Conservation (phyloP, 2,888 invertebrate genomes). For the Lochmaea capreae region DNA sequence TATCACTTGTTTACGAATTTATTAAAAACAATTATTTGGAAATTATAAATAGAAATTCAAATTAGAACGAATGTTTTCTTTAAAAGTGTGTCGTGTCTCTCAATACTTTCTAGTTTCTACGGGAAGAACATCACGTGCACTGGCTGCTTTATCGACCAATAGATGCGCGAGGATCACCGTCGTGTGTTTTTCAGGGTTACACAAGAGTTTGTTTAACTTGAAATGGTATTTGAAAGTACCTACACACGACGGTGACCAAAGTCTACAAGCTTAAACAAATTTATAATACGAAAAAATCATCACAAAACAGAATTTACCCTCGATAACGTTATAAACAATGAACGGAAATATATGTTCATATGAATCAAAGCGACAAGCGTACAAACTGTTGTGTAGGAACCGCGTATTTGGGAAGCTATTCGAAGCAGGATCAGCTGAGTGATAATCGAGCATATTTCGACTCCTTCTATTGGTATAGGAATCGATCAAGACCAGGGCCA, state of each 20-base stretch:
- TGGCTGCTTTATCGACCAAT: slow-evolving; percentile 59
- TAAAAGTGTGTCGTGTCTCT: slow-evolving; percentile 36
- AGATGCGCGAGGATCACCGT: slow-evolving; percentile 51
- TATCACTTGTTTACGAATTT: slow-evolving; percentile 21
- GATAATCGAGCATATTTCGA: slow-evolving; percentile 4
- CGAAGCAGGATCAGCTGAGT: background rate
- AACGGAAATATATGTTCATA: slow-evolving; percentile 22
- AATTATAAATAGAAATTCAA: slow-evolving; percentile 14
- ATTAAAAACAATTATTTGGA: slow-evolving; percentile 18
- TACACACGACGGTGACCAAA: slow-evolving; percentile 44
- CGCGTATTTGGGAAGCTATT: slow-evolving; percentile 9
- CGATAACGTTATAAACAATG: slow-evolving; percentile 33
- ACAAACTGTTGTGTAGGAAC: slow-evolving; percentile 21
- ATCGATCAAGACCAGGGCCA: background rate
- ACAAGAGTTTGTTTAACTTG: slow-evolving; percentile 31
- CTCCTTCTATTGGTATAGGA: background rate
- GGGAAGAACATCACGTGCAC: slow-evolving; percentile 55
- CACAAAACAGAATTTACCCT: slow-evolving; percentile 30
- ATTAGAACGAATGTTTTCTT: slow-evolving; percentile 10
- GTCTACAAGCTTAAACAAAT: slow-evolving; percentile 19
- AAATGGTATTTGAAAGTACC: slow-evolving; percentile 29
- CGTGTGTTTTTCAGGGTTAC: slow-evolving; percentile 46
- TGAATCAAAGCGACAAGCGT: slow-evolving; percentile 31
- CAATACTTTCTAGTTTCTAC: slow-evolving; percentile 42
- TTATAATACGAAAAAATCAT: slow-evolving; percentile 19